Base-by-base conservation (phyloP, 2,888 invertebrate species). In the Perizoma flavofasciatum region DNA sequence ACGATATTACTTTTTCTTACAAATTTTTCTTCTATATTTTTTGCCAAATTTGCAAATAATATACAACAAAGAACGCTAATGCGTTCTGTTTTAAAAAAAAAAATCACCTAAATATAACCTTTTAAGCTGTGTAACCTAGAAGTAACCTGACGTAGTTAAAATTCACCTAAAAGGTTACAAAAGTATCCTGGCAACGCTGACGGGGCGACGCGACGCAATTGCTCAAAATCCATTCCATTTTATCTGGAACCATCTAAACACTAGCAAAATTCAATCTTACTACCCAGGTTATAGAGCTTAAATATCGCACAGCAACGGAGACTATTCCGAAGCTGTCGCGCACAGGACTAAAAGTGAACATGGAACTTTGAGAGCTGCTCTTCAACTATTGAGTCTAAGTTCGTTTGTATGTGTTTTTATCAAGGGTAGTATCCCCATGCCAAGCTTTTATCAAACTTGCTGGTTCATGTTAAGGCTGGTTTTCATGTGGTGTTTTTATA, bases 221-320 rank as follows among this genome's bases (percentile, higher is more conserved):
- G 88, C 88, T 88, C 88, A 88, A 89, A 88, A 89, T 88, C 85
- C 88, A 89, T 89, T 89, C 83, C 79, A 82, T 83, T 88, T 89
- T 89, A 89, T 88, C 88, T 87, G 82, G 78, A 84, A 84, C 84
- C 76, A 71, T 68, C 61, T 11, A 41, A 9, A 7, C 11, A 4
- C 11, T 71, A 66, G 49, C 10, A 66, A 7, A 78, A 77, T 77
- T 67, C 59, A 50, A 72, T 76, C 72, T 71, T 83, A 49, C 4
- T 0, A 1, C 4, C 2, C 4, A 4, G 2, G 0, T 0, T 3
- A 55, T 76, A 85, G 59, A 67, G 80, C 68, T 48, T 54, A 77
- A 0, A 6, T 72, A 79, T 62, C 77, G 41, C 54, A 11, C 32
- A 39, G 46, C 53, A 55, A n/a, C 1, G 6, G 34, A 49, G 58